Evolutionary conservation across 2,888 invertebrate genomes (phyloP).

Genomic region (Cephonodes hylas): DNA sequence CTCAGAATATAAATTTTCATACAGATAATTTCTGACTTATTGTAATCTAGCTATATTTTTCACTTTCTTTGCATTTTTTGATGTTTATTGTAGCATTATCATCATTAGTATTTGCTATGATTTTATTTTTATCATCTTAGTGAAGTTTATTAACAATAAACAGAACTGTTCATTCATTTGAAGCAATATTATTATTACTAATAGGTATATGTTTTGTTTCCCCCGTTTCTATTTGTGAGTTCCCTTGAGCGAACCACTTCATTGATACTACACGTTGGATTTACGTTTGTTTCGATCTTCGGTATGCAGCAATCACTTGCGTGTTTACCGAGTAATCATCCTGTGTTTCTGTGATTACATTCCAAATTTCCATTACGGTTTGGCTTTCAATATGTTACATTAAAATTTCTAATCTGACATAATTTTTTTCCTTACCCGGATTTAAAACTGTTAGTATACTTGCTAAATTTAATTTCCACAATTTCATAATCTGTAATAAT

Average conservation of each 20-base stretch:
- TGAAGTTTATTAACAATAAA: background rate
- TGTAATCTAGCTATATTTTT: background rate
- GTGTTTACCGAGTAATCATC: conserved; percentile 48
- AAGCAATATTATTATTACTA: conserved; percentile 12
- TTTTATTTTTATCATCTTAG: background rate
- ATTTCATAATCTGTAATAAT: too few relatives aligned
- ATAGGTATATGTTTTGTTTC: conserved; percentile 27
- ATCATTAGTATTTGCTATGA: background rate
- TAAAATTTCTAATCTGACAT: too few relatives aligned
- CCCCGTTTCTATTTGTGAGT: conserved; percentile 49
- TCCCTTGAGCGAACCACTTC: conserved; percentile 52
- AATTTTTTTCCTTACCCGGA: background rate
- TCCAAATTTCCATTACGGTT: conserved; percentile 21
- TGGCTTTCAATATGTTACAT: background rate
- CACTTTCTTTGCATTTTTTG: background rate
- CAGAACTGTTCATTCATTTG: conserved; percentile 7
- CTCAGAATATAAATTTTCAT: background rate
- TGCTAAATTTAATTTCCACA: too few relatives aligned
- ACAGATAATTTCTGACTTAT: background rate
- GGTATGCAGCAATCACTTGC: conserved; percentile 48
- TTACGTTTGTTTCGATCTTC: conserved; percentile 41
- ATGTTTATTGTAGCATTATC: background rate
- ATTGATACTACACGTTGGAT: conserved; percentile 50
- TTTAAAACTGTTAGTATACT: too few relatives aligned
- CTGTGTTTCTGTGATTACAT: conserved; percentile 33